Evolutionary conservation across 2,888 invertebrate genomes (phyloP), one percentile per base, ranked within the genome.

Genomic region (Neoscelio sp.): DNA sequence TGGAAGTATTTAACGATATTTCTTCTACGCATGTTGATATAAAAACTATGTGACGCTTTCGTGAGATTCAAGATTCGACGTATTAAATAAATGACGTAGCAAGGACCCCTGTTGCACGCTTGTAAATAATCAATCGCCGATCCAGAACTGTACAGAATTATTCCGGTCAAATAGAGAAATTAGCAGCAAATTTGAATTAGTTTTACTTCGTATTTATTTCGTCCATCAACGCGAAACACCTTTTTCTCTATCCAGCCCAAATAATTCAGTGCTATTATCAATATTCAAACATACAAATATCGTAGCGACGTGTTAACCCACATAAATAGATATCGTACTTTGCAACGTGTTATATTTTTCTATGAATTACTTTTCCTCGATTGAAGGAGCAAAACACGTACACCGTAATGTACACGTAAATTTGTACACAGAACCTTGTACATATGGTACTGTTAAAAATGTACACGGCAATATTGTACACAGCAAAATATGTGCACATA

Each of bases 121-220:
- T 73, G 73, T 73, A 64, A 64, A 73, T 73, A 73, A 64, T 73
- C 26, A 17, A 56, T 62, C n/a, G 10, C 44, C 48, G 64, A 46
- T 64, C 64, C 46, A 46, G 30, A 54, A 26, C 10, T 73, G 48
- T 64, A 56, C 60, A 46, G 30, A 54, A 38, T 44, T 54, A 20
- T 44, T 44, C 44, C 10, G 2, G 33, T 44, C 18, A 10, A 5
- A n/a, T 40, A 54, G 30, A 15, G n/a, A 17, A 26, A 2, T 15
- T 20, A 13, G 15, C 4, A 13, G 17, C 2, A n/a, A n/a, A n/a
- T n/a, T 46, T 20, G 33, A 28, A 20, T 5, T 58, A 44, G 18
- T 33, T 33, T 33, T 48, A 46, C 23, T 35, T 62, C 23, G 35
- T 18, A n/a, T n/a, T n/a, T n/a, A n/a, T n/a, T n/a, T n/a, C n/a